A percentile compares a stretch with the other conserved stretches of the same genome.
Evolutionary conservation across 2,797 vertebrate genomes (phyloP).

Genomic region (Craterocephalus amniculus): DNA sequence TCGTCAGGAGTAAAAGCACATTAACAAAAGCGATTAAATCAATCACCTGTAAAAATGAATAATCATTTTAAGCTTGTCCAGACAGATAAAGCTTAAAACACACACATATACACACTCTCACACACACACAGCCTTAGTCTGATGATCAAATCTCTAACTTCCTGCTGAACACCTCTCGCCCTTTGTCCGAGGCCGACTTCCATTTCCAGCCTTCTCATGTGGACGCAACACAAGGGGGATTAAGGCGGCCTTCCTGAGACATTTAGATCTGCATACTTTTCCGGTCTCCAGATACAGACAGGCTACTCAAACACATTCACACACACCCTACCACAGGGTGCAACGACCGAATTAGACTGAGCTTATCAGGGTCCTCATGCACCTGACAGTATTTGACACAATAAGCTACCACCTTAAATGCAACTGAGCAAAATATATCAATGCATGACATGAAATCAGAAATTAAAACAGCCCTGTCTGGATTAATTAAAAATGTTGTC

Average conservation of each 20-base stretch:
- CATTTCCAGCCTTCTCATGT: conserved; percentile 71
- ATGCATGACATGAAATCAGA: background rate
- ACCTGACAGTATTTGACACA: conserved; percentile 15
- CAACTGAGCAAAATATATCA: background rate
- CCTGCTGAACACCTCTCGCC: conserved; percentile 59
- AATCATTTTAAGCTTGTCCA: conserved; percentile 25
- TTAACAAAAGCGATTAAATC: conserved; percentile 50
- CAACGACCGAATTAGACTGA: conserved; percentile 17
- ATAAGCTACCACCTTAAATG: background rate
- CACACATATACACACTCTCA: conserved; percentile 52
- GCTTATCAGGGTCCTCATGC: conserved; percentile 20
- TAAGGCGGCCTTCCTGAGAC: conserved; percentile 74
- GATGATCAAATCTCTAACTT: conserved; percentile 72
- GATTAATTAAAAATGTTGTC: background rate
- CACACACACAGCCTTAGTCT: conserved; percentile 46
- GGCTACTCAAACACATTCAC: conserved; percentile 36
- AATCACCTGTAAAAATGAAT: conserved; percentile 25
- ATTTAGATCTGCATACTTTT: conserved; percentile 76
- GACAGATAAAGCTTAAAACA: conserved; percentile 39
- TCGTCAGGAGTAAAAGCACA: conserved; percentile 38
- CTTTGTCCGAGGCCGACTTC: conserved; percentile 72
- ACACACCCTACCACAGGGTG: conserved; percentile 34
- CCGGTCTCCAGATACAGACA: conserved; percentile 67
- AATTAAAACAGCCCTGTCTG: background rate
- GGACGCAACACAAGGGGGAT: conserved; percentile 74